phyloP scores from a whole-genome alignment of 1,140 invertebrate genomes.

The Pogonomyrmex californicus region DNA sequence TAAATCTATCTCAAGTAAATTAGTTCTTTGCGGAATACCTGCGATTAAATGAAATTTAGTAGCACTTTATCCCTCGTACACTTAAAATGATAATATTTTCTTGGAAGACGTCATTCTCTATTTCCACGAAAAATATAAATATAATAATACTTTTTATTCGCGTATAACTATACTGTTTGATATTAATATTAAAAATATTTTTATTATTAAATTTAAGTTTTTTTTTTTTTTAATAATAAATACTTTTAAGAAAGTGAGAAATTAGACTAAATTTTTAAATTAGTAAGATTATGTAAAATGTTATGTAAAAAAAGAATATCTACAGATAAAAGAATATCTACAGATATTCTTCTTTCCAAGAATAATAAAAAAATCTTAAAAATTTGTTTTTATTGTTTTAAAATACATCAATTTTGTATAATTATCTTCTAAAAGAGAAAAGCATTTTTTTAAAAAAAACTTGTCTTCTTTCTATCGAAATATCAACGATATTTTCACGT shows the following conservation, averaged over 20 bases:
- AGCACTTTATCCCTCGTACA: constrained; percentile 26
- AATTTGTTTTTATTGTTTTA: not conserved
- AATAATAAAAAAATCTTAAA: not conserved
- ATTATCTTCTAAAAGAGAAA: not conserved
- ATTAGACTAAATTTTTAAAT: not conserved
- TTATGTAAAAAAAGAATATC: not conserved
- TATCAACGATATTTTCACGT: not conserved
- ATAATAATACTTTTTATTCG: not conserved
- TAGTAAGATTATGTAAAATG: not conserved
- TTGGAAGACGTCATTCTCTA: not conserved
- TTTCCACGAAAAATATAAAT: constrained; percentile 1
- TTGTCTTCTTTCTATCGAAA: constrained; percentile 1
- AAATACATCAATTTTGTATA: not conserved
- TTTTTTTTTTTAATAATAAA: not conserved
- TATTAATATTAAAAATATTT: not conserved
- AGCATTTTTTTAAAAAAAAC: not conserved
- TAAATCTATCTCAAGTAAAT: constrained; percentile 42
- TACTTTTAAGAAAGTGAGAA: not conserved
- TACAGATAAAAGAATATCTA: too few relatives aligned
- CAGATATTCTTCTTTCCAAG: not conserved
- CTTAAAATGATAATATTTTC: constrained; percentile 6
- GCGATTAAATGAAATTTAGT: constrained; percentile 47
- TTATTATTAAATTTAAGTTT: not conserved
- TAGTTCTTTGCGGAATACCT: constrained; percentile 13
- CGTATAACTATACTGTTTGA: not conserved